Evolutionary conservation across 2,888 invertebrate species (phyloP).

Genomic region (Yponomeuta sedellus): DNA sequence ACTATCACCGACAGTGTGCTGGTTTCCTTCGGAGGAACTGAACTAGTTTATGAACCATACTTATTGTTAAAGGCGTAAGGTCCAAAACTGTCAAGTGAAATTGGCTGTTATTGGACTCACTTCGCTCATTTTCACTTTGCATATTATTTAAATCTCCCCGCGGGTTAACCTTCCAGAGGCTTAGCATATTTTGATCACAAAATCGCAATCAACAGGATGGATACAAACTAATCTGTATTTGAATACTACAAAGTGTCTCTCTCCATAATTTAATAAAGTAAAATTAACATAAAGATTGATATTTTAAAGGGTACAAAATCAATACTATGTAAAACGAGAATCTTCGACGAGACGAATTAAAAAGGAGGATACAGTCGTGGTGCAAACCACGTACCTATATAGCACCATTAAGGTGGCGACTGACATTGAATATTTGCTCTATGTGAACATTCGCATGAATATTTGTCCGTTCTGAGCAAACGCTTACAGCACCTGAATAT

Average conservation of each 20-base stretch:
- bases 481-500: no score
- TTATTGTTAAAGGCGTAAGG: no score
- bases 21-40: no score
- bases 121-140: conserved; percentile 28
- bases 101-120: conserved; percentile 6
- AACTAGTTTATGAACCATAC: no score
- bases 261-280: not conserved
- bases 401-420: no score
- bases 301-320: not conserved
- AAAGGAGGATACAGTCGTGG: no score
- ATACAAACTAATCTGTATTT: conserved; percentile 12
- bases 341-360: no score
- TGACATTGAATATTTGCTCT: no score
- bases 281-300: not conserved
- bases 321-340: not conserved
- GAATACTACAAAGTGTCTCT: conserved; percentile 1
- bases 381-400: no score
- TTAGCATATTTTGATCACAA: conserved; percentile 23
- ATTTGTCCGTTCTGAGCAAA: no score
- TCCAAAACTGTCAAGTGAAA: not conserved
- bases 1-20: no score
- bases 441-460: no score
- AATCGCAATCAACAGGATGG: conserved; percentile 16
- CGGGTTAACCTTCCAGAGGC: conserved; percentile 25
- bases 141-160: conserved; percentile 31